Evolutionary conservation across 23 tunicate genomes (phyloP).

Genomic region (Ciona savignyi): DNA sequence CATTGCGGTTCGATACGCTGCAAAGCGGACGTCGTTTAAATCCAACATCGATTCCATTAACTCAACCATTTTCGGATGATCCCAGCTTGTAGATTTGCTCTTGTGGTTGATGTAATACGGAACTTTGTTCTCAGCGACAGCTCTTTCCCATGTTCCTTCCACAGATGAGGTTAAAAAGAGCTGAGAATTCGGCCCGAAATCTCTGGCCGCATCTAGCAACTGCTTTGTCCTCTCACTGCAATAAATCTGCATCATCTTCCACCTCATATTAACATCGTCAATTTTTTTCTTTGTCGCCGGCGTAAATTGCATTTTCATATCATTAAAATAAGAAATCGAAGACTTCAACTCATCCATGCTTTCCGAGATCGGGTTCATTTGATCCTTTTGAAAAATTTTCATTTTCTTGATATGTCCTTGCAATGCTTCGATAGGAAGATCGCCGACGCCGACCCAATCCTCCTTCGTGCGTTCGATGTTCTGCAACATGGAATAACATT

Average conservation of each 20-base stretch:
- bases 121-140: too few relatives aligned
- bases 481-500: constrained; percentile 25
- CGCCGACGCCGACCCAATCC: too few relatives aligned
- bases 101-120: constrained; percentile 66
- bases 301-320: constrained; percentile 25
- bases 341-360: constrained; percentile 9
- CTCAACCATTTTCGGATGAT: constrained; percentile 83
- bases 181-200: constrained; percentile 85
- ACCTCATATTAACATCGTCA: constrained; percentile 65
- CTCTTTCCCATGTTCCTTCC: too few relatives aligned
- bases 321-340: constrained; percentile 6
- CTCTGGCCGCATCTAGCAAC: constrained; percentile 55
- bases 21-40: too few relatives aligned
- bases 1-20: constrained; percentile 94
- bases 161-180: constrained; percentile 73
- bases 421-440: constrained; percentile 59
- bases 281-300: constrained; percentile 26
- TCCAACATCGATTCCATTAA: constrained; percentile 61
- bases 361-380: constrained; percentile 17
- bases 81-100: constrained; percentile 66
- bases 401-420: constrained; percentile 48
- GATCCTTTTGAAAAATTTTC: constrained; percentile 30
- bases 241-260: constrained; percentile 57
- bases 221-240: constrained; percentile 56
- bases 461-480: constrained; percentile 26